A percentile compares a stretch with the other conserved stretches of the same genome.
These are phyloP conservation scores for Adelges cooleyi DNA, from an alignment of 1,140 invertebrate species.

Conservation along the genomic window DNA sequence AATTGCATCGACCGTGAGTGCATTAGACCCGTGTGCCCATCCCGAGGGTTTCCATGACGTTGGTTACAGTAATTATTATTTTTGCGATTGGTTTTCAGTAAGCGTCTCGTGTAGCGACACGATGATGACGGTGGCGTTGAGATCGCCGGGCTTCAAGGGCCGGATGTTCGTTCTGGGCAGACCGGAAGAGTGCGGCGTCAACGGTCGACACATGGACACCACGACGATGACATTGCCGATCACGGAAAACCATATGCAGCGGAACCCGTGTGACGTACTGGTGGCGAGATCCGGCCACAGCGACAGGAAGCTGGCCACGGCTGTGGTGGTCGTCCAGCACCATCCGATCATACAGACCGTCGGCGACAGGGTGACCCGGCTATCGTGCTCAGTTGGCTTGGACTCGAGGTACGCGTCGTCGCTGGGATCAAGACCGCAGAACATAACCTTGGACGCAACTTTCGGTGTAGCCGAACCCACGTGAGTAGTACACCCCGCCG, in stretches of 20 bases:
- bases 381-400: constrained; percentile 40
- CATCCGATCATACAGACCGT: constrained; percentile 49
- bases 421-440: constrained; percentile 34
- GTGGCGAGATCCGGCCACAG: constrained; percentile 37
- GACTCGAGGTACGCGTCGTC: background rate
- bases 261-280: constrained; percentile 37
- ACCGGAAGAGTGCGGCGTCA: constrained; percentile 40
- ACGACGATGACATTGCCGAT: constrained; percentile 40
- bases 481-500: constrained; percentile 33
- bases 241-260: constrained; percentile 30
- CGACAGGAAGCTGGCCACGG: constrained; percentile 39
- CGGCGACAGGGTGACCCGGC: constrained; percentile 45
- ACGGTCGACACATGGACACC: constrained; percentile 39
- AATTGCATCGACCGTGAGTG: constrained; percentile 45
- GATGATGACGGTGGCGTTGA: constrained; percentile 41
- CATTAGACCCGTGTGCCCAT: no score
- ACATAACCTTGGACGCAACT: constrained; percentile 39
- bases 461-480: constrained; percentile 39
- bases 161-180: constrained; percentile 41
- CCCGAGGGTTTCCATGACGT: no score
- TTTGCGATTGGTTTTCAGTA: constrained; percentile 38
- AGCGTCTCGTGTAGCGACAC: constrained; percentile 42
- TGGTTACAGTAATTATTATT: background rate
- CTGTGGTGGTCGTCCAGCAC: constrained; percentile 47
- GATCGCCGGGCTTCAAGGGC: constrained; percentile 43